These are phyloP conservation scores for Lasius platythorax DNA, from an alignment of 2,888 invertebrate species.

Conservation along the genomic window DNA sequence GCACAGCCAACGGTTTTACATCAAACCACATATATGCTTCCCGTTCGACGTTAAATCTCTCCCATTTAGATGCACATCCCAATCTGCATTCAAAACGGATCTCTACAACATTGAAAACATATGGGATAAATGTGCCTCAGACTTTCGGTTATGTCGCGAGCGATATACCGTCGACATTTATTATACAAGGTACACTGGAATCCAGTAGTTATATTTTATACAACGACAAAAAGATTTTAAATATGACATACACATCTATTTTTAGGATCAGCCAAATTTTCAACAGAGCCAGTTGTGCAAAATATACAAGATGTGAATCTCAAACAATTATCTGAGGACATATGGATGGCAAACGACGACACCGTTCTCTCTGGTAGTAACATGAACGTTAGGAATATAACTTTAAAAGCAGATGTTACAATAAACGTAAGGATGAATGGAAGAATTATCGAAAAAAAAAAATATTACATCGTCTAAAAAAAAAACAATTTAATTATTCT, in stretches of 20 bases:
- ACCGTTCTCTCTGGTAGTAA: constrained; percentile 75
- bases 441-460: not conserved
- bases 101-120: constrained; percentile 79
- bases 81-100: constrained; percentile 71
- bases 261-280: constrained; percentile 85
- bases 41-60: constrained; percentile 66
- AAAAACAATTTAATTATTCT: constrained; percentile 22
- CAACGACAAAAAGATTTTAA: constrained; percentile 31
- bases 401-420: constrained; percentile 79
- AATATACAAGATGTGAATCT: constrained; percentile 85
- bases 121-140: constrained; percentile 78
- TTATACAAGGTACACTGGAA: constrained; percentile 80
- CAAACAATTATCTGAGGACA: constrained; percentile 80
- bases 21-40: constrained; percentile 26
- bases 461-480: not conserved
- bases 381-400: constrained; percentile 80
- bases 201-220: constrained; percentile 14
- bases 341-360: constrained; percentile 87
- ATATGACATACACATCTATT: constrained; percentile 25
- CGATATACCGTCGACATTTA: constrained; percentile 77
- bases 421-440: constrained; percentile 79
- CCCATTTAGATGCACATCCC: constrained; percentile 60
- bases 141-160: constrained; percentile 53
- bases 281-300: constrained; percentile 84
- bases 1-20: constrained; percentile 57